These are phyloP conservation scores for Caenorhabditis becei DNA, from an alignment of 2,888 invertebrate species.

Conservation along the genomic window DNA sequence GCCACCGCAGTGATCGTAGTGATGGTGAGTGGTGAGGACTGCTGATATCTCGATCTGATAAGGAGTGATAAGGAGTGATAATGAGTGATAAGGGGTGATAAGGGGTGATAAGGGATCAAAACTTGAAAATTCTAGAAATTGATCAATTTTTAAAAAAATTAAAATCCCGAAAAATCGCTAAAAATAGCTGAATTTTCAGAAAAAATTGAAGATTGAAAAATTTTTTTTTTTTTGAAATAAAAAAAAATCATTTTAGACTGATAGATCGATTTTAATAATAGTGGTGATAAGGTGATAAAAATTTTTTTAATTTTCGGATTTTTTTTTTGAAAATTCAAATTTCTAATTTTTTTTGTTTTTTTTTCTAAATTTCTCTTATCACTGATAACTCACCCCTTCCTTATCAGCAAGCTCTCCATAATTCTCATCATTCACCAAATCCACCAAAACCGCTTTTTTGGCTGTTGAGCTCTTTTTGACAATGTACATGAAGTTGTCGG, in stretches of 20 bases:
- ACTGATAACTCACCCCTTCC: conserved; percentile 49
- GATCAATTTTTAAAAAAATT: neutral
- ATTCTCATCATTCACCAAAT: conserved; percentile 75
- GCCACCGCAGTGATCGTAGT: conserved; percentile 80
- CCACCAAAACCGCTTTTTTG: conserved; percentile 70
- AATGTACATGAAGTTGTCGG: conserved; percentile 77
- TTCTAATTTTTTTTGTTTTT: neutral
- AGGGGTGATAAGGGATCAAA: neutral
- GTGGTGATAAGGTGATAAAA: no score
- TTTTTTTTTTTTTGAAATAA: neutral
- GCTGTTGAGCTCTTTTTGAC: conserved; percentile 53
- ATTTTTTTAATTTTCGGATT: no score
- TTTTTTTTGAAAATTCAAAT: neutral
- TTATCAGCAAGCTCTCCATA: conserved; percentile 59
- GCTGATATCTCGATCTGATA: conserved; percentile 66
- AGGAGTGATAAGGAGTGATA: conserved; percentile 71
- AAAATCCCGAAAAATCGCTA: neutral
- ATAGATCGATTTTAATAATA: no score
- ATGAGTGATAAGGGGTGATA: conserved; percentile 77
- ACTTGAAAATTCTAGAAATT: neutral
- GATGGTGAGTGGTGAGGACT: conserved; percentile 80
- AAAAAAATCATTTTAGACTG: no score
- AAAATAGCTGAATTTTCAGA: no score
- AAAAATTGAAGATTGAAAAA: neutral
- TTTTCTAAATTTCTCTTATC: neutral